Base-by-base conservation (phyloP, 64 coral and sea anemone species). In the Anthopleura sola region DNA sequence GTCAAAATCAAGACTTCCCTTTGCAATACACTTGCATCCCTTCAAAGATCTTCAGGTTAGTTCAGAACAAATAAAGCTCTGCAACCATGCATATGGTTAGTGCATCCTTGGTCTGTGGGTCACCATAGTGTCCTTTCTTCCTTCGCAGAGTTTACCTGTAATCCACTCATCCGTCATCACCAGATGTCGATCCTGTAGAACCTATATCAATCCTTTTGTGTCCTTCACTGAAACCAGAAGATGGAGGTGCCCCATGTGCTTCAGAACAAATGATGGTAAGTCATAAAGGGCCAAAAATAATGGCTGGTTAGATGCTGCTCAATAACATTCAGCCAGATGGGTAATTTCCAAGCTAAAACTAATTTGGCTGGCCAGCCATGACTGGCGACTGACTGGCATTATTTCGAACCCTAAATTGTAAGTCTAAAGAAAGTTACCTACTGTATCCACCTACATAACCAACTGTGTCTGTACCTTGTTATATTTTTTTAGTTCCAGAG, bases 201-300 rank as follows among this genome's bases (percentile, higher is more conserved):
- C 96, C 9, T 98, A 98, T 84, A 98, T 98, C 68, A 98, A 98
- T 90, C 96, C 96, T 56, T 98, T 98, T 98, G 96, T 98, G 18
- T 94, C 92, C 16, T 98, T 98, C 37, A 90, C 90, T 16, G 96
- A 98, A 47, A 54, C 92, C 0, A 98, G 96, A 85, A 88, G 92
- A 37, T 98, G 96, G 96, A 54, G 92, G 82, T 98, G 96, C 40
- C 74, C 90, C 18, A 98, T 98, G 96, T 98, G 96, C 64, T 98
- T 94, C 88, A 91, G 96, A 86, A 21, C 87, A 23, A 98, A 98
- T 89, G 96, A 98, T 91, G 96, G 96, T 98, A 87, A 75, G 87
- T 71, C 8, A 4, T 26, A n/a, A n/a, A n/a, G n/a, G n/a, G n/a
- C n/a, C n/a, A n/a, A n/a, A n/a, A n/a, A n/a, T n/a, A n/a, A n/a